phyloP scores from a whole-genome alignment of 2,888 invertebrate genomes.

The Phania funesta region DNA sequence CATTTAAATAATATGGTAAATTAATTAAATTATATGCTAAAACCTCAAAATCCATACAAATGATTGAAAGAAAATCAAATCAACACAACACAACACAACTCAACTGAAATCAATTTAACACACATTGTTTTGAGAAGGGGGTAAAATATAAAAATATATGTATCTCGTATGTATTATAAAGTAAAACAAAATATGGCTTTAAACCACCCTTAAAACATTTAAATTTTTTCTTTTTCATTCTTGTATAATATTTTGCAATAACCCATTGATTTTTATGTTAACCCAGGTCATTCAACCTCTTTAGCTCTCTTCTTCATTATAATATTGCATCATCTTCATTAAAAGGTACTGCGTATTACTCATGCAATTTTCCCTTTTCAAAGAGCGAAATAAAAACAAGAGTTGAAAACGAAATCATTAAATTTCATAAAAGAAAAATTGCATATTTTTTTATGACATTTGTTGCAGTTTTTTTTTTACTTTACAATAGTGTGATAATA shows the following conservation, averaged over 20 bases:
- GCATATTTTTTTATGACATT: slow-evolving; percentile 65
- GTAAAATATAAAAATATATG: too few species aligned
- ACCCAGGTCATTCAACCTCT: slow-evolving; percentile 69
- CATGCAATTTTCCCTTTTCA: slow-evolving; percentile 58
- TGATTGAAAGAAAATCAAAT: slow-evolving; percentile 49
- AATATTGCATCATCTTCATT: slow-evolving; percentile 28
- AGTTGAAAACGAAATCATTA: slow-evolving; percentile 42
- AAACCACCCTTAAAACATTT: slow-evolving; percentile 52
- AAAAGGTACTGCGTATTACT: slow-evolving; percentile 48
- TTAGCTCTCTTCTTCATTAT: slow-evolving; percentile 37
- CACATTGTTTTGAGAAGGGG: not conserved
- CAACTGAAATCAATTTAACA: slow-evolving; percentile 21
- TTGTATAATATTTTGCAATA: slow-evolving; percentile 55
- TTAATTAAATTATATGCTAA: slow-evolving; percentile 57
- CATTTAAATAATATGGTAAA: slow-evolving; percentile 35
- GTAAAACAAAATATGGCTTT: not conserved
- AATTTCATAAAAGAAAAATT: slow-evolving; percentile 40
- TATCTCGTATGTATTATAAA: too few species aligned
- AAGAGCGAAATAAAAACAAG: slow-evolving; percentile 36
- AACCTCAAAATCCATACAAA: slow-evolving; percentile 51
- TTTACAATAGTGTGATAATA: not conserved
- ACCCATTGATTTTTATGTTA: slow-evolving; percentile 68
- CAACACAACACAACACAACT: slow-evolving; percentile 4
- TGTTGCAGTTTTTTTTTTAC: slow-evolving; percentile 58
- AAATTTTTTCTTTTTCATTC: slow-evolving; percentile 2